Conservation (phyloP, 2,888 invertebrate species). For the Syrista parreyssii region DNA sequence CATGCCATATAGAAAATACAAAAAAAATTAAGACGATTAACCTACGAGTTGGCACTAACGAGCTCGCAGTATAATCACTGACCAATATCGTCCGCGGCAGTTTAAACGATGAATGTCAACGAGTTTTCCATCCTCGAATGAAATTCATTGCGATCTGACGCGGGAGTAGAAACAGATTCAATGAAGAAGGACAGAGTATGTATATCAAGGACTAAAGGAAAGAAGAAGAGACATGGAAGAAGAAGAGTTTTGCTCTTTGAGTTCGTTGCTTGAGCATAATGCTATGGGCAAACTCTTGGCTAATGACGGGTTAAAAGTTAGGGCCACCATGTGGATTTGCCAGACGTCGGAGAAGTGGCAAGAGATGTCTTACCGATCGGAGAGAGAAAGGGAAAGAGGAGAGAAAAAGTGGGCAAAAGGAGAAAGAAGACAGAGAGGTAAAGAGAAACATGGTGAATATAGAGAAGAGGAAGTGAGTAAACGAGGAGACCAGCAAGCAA, state of each 20-base stretch:
- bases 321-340: slow-evolving; percentile 32
- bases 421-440: background rate
- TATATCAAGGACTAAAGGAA: too few species aligned
- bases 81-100: background rate
- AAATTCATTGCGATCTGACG: background rate
- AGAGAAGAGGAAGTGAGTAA: slow-evolving; percentile 8
- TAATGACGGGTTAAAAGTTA: slow-evolving; percentile 27
- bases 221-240: background rate
- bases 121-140: background rate
- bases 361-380: slow-evolving; percentile 32
- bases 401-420: slow-evolving; percentile 23
- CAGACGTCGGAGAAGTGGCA: slow-evolving; percentile 27
- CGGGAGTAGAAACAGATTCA: too few species aligned
- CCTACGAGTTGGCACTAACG: background rate
- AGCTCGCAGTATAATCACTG: background rate
- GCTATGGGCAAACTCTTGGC: background rate
- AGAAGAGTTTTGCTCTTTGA: background rate
- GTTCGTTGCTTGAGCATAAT: background rate
- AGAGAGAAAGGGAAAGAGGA: slow-evolving; percentile 35
- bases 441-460: background rate
- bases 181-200: too few species aligned
- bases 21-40: background rate
- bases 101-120: background rate
- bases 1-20: background rate
- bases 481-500: slow-evolving; percentile 14